Conservation (phyloP, 2,113 vertebrate species). For the Ploceus nigricollis region DNA sequence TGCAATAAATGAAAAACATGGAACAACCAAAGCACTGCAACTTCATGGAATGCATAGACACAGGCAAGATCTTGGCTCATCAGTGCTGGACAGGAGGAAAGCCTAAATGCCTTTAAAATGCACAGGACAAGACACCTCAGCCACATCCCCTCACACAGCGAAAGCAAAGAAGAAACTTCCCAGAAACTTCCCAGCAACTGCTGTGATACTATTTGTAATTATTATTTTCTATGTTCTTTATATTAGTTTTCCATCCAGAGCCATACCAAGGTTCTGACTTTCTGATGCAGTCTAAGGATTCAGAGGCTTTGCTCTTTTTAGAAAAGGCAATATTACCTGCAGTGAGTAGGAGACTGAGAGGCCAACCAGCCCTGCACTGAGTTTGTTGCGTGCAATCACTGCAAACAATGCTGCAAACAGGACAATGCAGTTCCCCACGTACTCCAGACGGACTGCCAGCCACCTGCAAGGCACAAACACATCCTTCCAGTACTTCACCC, state of each 20-base stretch:
- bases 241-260: neutral
- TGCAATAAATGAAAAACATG: neutral
- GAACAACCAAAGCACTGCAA: neutral
- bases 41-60: neutral
- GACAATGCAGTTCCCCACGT: constrained; percentile 91
- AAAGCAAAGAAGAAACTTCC: neutral
- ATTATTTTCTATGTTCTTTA: neutral
- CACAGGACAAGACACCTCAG: neutral
- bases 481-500: too few species aligned
- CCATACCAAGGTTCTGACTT: neutral
- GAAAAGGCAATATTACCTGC: constrained; percentile 76
- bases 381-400: constrained; percentile 81
- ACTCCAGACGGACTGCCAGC: constrained; percentile 91
- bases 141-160: neutral
- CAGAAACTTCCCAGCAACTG: neutral
- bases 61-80: neutral
- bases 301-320: neutral
- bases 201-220: neutral
- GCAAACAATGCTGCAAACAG: constrained; percentile 88
- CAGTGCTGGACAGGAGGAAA: neutral
- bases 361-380: constrained; percentile 89
- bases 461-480: constrained; percentile 73
- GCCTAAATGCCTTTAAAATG: neutral
- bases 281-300: neutral
- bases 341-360: constrained; percentile 92